phyloP scores from a whole-genome alignment of 1,140 invertebrate genomes.

The Kradibia gibbosae region DNA sequence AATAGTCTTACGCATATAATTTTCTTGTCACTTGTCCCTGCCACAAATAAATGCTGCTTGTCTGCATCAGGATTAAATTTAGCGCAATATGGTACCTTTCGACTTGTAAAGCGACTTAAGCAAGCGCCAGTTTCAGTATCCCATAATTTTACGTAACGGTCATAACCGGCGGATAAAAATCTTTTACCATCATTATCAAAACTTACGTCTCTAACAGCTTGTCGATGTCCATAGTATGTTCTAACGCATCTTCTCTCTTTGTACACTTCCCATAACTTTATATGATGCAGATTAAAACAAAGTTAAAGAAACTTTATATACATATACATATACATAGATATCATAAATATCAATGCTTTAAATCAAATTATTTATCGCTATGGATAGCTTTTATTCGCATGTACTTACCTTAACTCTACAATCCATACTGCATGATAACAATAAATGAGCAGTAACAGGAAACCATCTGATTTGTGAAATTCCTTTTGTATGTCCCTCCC shows the following conservation, averaged over 20 bases:
- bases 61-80: slow-evolving; percentile 98
- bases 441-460: slow-evolving; percentile 93
- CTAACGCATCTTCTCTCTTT: slow-evolving; percentile 94
- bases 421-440: slow-evolving; percentile 98
- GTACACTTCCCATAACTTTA: slow-evolving; percentile 97
- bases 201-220: slow-evolving; percentile 96
- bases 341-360: neutral
- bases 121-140: slow-evolving; percentile 98
- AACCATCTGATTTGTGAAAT: slow-evolving; percentile 97
- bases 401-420: slow-evolving; percentile 88
- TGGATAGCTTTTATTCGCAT: slow-evolving; percentile 35
- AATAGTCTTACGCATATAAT: slow-evolving; percentile 92
- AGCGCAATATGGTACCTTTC: slow-evolving; percentile 97
- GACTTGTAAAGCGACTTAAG: slow-evolving; percentile 91
- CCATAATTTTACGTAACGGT: slow-evolving; percentile 97
- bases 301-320: neutral
- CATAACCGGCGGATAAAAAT: slow-evolving; percentile 95
- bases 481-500: slow-evolving; percentile 98
- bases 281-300: neutral
- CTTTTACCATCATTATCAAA: slow-evolving; percentile 96
- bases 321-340: neutral
- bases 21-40: slow-evolving; percentile 99
- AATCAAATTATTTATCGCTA: neutral
- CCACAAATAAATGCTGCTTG: slow-evolving; percentile 98
- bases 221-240: slow-evolving; percentile 96